Base-by-base conservation (phyloP, 1,140 invertebrate genomes). In the Fopius arisanus region DNA sequence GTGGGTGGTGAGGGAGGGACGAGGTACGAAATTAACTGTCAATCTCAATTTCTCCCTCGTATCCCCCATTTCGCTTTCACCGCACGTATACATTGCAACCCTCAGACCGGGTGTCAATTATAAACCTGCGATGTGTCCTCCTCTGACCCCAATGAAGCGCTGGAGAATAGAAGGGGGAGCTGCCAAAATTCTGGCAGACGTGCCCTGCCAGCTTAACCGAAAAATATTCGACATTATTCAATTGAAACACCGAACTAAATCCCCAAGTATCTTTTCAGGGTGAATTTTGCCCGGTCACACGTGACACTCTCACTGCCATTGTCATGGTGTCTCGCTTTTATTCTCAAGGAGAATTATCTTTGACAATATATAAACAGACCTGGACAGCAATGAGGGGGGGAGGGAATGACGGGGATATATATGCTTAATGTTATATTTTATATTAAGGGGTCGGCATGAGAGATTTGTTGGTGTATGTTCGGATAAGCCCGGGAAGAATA, bases 11-110 rank as follows among this genome's bases (percentile, higher is more conserved):
- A 26, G 19, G 26, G 68, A 70, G 73, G 59, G 48, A 75, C 31
- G 63, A 51, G 67, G 51, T 23, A 21, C 82, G 86, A 87, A 87
- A 87, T 88, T 87, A 87, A 87, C 87, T 87, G 87, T 88, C 87
- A 88, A 87, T 87, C 86, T 87, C 87, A 87, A 87, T 88, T 85
- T 84, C 85, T 79, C 79, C 78, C 82, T 72, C 68, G 70, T 72
- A 31, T 51, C 66, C 51, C 75, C 69, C 65, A 75, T 72, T 76
- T 76, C 63, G 75, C 54, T 75, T 73, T 72, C 66, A 74, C 75
- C 75, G 75, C 75, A 77, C 75, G 72, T 77, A 77, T 74, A 77
- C 72, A 72, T 74, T 74, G 75, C 75, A 72, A 48, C 75, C 71
- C 37, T 48, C 59, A 62, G 40, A 19, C 67, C 33, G 70, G 73